Evolutionary conservation across 1,140 invertebrate genomes (phyloP).

Genomic region (Pollicipes pollicipes): DNA sequence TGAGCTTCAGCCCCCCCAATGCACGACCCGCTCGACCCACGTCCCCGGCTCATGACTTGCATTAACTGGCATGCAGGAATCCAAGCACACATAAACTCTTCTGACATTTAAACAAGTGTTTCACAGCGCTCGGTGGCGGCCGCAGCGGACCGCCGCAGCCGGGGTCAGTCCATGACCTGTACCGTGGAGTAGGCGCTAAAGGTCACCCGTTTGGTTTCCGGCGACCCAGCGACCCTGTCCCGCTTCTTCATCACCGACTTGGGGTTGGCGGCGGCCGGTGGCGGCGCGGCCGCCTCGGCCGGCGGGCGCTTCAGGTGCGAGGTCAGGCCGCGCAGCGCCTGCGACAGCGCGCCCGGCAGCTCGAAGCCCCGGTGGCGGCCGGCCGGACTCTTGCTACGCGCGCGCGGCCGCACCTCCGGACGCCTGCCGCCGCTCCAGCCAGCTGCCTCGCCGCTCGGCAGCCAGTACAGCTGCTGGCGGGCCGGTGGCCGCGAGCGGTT

Average conservation of each 20-base stretch:
- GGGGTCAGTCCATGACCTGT: constrained; percentile 16
- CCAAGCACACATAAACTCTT: background rate
- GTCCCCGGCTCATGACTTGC: background rate
- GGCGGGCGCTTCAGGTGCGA: background rate
- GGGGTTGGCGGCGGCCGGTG: constrained; percentile 9
- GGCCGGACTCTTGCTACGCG: constrained; percentile 17
- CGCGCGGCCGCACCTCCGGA: constrained; percentile 13
- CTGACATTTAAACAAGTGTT: background rate
- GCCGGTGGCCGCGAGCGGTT: constrained; percentile 10
- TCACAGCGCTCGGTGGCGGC: background rate
- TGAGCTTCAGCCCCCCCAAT: background rate
- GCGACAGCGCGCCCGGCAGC: constrained; percentile 4
- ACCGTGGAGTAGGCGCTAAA: constrained; percentile 19
- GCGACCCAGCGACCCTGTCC: constrained; percentile 10
- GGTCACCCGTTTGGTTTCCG: constrained; percentile 15
- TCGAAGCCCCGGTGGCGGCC: constrained; percentile 4
- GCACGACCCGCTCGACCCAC: background rate
- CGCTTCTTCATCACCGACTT: constrained; percentile 19
- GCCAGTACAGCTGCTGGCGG: constrained; percentile 8
- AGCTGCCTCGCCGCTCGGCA: background rate
- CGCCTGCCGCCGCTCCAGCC: constrained; percentile 11
- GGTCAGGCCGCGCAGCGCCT: background rate
- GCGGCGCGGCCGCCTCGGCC: constrained; percentile 5
- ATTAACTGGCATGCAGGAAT: background rate
- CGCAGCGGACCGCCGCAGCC: background rate